These are phyloP conservation scores for Lophotis ruficrista DNA, from an alignment of 2,113 vertebrate species.

Conservation along the genomic window DNA sequence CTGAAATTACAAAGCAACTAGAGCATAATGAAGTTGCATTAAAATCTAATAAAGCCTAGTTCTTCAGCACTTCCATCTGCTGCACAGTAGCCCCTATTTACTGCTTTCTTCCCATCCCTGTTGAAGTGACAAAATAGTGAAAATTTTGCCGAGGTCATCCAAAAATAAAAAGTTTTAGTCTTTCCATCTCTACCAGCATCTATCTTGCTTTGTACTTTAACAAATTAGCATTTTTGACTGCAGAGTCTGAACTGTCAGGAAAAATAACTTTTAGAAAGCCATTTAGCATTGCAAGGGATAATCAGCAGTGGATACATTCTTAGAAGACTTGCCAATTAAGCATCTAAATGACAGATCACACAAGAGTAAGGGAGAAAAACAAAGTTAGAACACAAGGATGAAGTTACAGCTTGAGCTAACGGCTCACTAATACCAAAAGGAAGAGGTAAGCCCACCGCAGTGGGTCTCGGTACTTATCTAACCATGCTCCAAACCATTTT, in stretches of 20 bases:
- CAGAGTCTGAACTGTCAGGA: neutral
- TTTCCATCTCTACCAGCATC: neutral
- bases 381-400: neutral
- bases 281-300: neutral
- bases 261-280: neutral
- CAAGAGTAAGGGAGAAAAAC: neutral
- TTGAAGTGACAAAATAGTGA: neutral
- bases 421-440: neutral
- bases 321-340: neutral
- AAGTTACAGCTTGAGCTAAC: neutral
- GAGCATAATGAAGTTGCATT: conserved; percentile 14
- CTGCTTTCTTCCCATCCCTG: neutral
- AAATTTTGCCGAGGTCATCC: neutral
- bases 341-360: neutral
- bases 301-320: neutral
- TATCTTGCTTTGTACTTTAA: neutral
- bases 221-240: neutral
- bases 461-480: neutral
- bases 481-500: neutral
- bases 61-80: neutral
- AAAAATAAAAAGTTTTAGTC: neutral
- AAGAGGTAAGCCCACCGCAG: neutral
- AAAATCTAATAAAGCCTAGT: neutral
- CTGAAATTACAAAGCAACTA: neutral
- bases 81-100: neutral